Evolutionary conservation across 2,888 invertebrate genomes (phyloP).

Genomic region (Lydus trimaculatus): DNA sequence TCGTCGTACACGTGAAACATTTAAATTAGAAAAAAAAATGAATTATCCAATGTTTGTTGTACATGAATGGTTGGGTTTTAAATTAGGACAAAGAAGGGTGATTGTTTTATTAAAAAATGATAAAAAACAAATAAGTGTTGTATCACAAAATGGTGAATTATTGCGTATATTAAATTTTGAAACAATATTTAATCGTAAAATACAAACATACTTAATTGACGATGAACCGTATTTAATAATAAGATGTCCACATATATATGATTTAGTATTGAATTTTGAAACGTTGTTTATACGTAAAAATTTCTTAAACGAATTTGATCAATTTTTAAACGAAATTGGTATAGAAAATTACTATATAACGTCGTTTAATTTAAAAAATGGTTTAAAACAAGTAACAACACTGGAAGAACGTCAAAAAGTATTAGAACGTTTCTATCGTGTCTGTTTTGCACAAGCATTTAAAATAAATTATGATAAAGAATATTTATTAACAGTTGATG

Average conservation of each 20-base stretch:
- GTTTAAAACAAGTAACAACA: constrained; percentile 59
- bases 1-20: constrained; percentile 37
- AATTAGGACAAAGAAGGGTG: constrained; percentile 54
- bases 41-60: constrained; percentile 43
- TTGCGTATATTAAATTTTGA: constrained; percentile 60
- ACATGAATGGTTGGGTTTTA: constrained; percentile 57
- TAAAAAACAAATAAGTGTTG: constrained; percentile 56
- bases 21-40: constrained; percentile 37
- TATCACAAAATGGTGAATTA: constrained; percentile 55
- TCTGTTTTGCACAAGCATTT: constrained; percentile 64
- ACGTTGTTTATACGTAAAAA: constrained; percentile 54
- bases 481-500: constrained; percentile 57
- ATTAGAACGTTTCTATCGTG: constrained; percentile 65
- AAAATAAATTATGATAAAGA: constrained; percentile 58
- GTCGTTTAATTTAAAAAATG: constrained; percentile 45
- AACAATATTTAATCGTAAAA: constrained; percentile 31
- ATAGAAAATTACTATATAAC: constrained; percentile 44
- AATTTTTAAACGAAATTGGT: constrained; percentile 51
- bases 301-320: constrained; percentile 57
- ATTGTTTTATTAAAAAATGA: constrained; percentile 54
- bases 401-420: constrained; percentile 61
- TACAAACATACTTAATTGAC: constrained; percentile 53
- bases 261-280: constrained; percentile 64
- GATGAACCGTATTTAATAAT: constrained; percentile 59
- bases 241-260: constrained; percentile 62